Percentiles rank a stretch among this genome's conserved stretches.
Evolutionary conservation across 2,888 invertebrate genomes (phyloP).

Genomic region (Eristalis tenax): DNA sequence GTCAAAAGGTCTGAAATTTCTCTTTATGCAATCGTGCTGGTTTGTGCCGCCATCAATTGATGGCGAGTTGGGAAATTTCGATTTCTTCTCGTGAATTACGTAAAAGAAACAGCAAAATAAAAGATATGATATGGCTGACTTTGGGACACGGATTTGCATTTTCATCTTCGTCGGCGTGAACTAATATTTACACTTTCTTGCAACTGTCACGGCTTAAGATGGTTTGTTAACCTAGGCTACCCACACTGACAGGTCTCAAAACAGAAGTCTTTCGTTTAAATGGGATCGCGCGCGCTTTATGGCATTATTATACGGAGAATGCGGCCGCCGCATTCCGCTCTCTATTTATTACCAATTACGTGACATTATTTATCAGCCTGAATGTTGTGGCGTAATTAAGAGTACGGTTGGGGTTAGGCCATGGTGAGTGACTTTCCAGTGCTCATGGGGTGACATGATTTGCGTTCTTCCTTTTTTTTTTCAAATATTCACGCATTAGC

Average conservation of each 20-base stretch:
- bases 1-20: constrained; percentile 64
- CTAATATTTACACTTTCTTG: constrained; percentile 17
- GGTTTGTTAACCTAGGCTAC: background rate
- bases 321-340: background rate
- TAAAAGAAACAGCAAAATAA: constrained; percentile 23
- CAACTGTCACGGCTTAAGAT: background rate
- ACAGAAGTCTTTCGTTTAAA: background rate
- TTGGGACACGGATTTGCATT: constrained; percentile 23
- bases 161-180: background rate
- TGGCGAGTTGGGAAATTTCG: constrained; percentile 52
- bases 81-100: constrained; percentile 57
- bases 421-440: background rate
- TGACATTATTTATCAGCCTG: constrained; percentile 11
- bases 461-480: background rate
- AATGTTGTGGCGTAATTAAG: constrained; percentile 3
- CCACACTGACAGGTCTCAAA: background rate
- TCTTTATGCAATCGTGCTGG: constrained; percentile 54
- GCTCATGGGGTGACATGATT: constrained; percentile 20
- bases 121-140: background rate
- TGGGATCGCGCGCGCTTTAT: background rate
- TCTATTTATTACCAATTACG: constrained; percentile 19
- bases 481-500: background rate
- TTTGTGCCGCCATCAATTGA: constrained; percentile 21
- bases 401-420: background rate
- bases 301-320: background rate